A percentile compares a stretch with the other conserved stretches of the same genome.
These are phyloP conservation scores for Nixonia krombeini DNA, from an alignment of 1,140 invertebrate genomes.

Conservation along the genomic window DNA sequence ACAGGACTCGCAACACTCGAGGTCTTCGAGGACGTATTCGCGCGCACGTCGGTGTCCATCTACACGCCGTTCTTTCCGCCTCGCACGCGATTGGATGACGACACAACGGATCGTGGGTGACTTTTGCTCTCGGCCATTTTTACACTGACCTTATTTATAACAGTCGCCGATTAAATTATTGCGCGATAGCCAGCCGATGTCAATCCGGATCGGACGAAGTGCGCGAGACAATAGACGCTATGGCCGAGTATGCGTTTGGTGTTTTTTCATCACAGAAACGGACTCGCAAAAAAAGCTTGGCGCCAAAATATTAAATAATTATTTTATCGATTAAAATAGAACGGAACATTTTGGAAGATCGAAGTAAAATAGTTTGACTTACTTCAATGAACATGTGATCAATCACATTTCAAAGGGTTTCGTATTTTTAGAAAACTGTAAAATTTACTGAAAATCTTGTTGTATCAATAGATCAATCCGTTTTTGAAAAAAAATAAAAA, in stretches of 20 bases:
- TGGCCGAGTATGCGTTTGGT: constrained; percentile 5
- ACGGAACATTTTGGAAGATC: no score
- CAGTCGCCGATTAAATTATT: constrained; percentile 36
- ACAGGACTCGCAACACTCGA: not conserved
- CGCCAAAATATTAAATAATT: no score
- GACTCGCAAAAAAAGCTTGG: not conserved
- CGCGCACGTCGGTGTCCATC: constrained; percentile 9
- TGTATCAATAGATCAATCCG: no score
- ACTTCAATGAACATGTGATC: no score
- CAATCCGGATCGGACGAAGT: constrained; percentile 42
- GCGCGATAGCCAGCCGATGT: constrained; percentile 44
- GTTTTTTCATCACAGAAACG: not conserved
- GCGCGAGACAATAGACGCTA: constrained; percentile 26
- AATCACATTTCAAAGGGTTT: no score
- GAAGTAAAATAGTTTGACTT: no score
- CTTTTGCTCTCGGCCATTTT: constrained; percentile 46
- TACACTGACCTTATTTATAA: constrained; percentile 47
- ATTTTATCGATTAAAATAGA: no score
- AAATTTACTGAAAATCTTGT: no score
- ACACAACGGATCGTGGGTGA: constrained; percentile 38
- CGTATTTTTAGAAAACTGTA: no score
- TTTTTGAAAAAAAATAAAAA: no score
- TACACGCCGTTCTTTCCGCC: constrained; percentile 10
- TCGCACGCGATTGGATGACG: constrained; percentile 26
- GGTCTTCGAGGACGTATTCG: not conserved